Base-by-base conservation (phyloP, 2,113 vertebrate species). In the Pseudorectes ferrugineus region DNA sequence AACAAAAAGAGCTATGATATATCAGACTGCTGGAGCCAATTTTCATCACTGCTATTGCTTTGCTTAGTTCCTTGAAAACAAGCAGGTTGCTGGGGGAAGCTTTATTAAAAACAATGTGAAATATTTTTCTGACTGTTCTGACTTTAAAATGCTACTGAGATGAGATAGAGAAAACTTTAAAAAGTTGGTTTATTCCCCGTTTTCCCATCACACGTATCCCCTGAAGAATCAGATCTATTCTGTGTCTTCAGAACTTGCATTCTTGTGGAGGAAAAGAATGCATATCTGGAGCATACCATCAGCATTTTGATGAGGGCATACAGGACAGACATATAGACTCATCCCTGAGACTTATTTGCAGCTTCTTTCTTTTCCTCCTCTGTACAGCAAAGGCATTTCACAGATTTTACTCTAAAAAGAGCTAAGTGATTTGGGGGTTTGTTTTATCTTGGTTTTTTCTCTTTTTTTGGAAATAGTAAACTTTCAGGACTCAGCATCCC, bases 261-360 rank as follows among this genome's bases (percentile, higher is more conserved):
- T 92, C 62, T 55, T 43, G 4, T 79, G 83, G 72, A 89, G 72
- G 40, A 51, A 55, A 79, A 65, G 46, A 40, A 62, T 91, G 33
- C 20, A 10, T 45, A 49, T 67, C 72, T 70, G 54, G 19, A 72
- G 29, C 43, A 62, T 70, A 46, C 10, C 57, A 59, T 67, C 76
- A 62, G 85, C 82, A 89, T 91, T 97, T 88, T 86, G 66, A 92
- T 89, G 85, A 94, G 77, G 46, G 31, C 43, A 68, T 18, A 25
- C 6, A 52, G 54, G 43, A 66, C 17, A 40, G 20, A 51, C 6
- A 33, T 16, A 46, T 2, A 16, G 26, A 23, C 9, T 42, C 4
- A 3, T 80, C 35, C 31, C 29, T 67, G 55, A 85, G 46, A 52
- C 14, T 58, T 73, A 22, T 83, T 84, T 83, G 45, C 51, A 80